Evolutionary conservation across 2,113 vertebrate genomes (phyloP).

Genomic region (Tachycineta bicolor): DNA sequence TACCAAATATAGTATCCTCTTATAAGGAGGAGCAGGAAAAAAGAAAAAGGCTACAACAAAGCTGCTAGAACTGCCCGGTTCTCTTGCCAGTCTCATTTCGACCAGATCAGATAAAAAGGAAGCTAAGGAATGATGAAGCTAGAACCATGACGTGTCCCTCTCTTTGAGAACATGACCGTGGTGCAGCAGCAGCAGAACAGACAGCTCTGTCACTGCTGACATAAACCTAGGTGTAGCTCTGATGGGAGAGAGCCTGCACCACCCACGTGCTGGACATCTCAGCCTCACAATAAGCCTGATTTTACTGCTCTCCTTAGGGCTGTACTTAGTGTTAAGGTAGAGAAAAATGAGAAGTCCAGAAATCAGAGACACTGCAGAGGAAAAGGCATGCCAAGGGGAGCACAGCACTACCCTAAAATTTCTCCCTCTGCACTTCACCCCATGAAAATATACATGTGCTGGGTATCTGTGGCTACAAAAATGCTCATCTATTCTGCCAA

Average conservation of each 20-base stretch:
- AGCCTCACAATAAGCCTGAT: not conserved
- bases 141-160: not conserved
- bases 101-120: not conserved
- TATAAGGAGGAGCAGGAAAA: not conserved
- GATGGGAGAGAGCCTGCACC: not conserved
- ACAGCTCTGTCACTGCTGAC: not conserved
- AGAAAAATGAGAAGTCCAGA: not conserved
- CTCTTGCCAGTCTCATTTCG: not conserved
- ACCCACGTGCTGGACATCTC: not conserved
- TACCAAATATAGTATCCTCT: not conserved
- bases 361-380: not conserved
- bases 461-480: not conserved
- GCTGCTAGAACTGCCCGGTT: not conserved
- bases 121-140: not conserved
- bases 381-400: not conserved
- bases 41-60: not conserved
- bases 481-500: not conserved
- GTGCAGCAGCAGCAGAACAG: not conserved
- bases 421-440: too few relatives aligned
- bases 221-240: not conserved
- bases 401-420: not conserved
- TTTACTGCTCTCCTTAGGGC: not conserved
- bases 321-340: not conserved
- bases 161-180: rapidly evolving
- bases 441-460: not conserved